Base-by-base conservation (phyloP, 2,888 invertebrate species). In the Papilio gigon region DNA sequence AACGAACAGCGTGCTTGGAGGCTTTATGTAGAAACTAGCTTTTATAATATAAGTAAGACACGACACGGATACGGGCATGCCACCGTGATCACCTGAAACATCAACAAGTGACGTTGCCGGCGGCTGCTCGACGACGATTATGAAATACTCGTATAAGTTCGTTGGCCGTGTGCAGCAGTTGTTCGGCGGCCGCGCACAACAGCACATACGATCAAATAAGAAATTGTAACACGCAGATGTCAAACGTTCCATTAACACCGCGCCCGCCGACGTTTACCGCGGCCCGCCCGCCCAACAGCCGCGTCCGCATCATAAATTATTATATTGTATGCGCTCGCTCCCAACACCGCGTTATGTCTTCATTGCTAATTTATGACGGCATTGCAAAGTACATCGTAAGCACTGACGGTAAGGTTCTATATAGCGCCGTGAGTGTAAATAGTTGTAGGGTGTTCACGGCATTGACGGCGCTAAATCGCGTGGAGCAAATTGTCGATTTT, bases 401-500 rank as follows among this genome's bases (percentile, higher is more conserved):
- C 0, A 0, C 0, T 1, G 0, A 0, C 0, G 8, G 70, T 76
- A 73, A 30, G 67, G 75, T 71, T 67, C 20, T 50, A 70, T 73
- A 74, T 81, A 62, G n/a, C 2, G 20, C 71, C 69, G 30, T 22
- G 1, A n/a, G 33, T 44, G 22, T 62, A 22, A n/a, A 9, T 61
- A 14, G 78, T 74, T 75, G 77, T 84, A 78, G 89, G 90, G 89
- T 85, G 86, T 72, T 84, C 83, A 87, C 86, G 77, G 86, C 84
- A 90, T 91, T 90, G 89, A 90, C 81, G 81, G 74, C 85, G 89
- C 81, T 89, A 88, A 91, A 91, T 92, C 90, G 91, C 73, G 89
- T 86, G 90, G 84, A 89, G 85, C 89, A 88, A 91, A 91, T 91
- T 89, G 89, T 88, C 89, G 89, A 90, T 90, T 84, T 84, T 83